phyloP scores from a whole-genome alignment of 2,113 vertebrate genomes.

The Aegithalos caudatus region DNA sequence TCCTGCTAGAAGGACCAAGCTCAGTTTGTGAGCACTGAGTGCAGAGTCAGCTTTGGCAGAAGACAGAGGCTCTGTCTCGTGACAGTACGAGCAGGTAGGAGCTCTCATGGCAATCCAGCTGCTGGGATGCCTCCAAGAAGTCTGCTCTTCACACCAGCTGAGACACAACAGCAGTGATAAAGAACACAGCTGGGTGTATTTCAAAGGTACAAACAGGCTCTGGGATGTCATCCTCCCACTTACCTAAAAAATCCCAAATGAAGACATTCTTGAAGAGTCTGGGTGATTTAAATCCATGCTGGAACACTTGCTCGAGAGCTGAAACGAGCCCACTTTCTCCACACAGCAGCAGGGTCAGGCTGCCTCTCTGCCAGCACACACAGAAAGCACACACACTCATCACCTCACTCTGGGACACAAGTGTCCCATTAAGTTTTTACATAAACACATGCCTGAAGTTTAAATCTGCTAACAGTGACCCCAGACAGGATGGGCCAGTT shows the following conservation, averaged over 20 bases:
- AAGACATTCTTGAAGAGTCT: slow-evolving; percentile 98
- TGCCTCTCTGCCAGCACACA: slow-evolving; percentile 80
- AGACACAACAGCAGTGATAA: neutral
- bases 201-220: neutral
- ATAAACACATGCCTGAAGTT: neutral
- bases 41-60: neutral
- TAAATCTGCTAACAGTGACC: neutral
- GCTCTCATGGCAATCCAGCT: neutral
- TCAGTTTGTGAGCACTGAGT: neutral
- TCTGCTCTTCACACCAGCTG: neutral
- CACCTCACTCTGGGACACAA: neutral
- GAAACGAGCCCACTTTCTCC: slow-evolving; percentile 95
- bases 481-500: neutral
- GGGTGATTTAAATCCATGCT: slow-evolving; percentile 95
- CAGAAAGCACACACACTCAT: neutral
- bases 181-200: neutral
- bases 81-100: neutral
- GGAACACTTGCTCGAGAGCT: slow-evolving; percentile 95
- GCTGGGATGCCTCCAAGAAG: neutral
- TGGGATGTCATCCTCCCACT: slow-evolving; percentile 7
- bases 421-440: neutral
- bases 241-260: slow-evolving; percentile 98
- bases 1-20: neutral
- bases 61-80: neutral
- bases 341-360: slow-evolving; percentile 92